A percentile compares a stretch with the other conserved stretches of the same genome.
phyloP scores from a whole-genome alignment of 2,113 vertebrate genomes.

The Crotophaga sulcirostris region DNA sequence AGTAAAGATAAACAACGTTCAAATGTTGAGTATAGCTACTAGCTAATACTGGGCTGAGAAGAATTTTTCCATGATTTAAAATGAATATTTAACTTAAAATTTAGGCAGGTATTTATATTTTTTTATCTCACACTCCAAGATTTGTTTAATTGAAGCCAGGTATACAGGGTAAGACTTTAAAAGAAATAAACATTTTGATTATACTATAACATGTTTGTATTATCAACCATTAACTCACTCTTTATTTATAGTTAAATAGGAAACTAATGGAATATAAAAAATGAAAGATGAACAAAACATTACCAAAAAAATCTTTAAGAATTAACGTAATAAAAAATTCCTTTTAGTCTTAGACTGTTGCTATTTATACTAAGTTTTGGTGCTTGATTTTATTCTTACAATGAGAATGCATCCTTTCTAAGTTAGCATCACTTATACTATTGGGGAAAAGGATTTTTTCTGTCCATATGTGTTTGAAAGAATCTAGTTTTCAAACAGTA shows the following conservation, averaged over 20 bases:
- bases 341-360: not conserved
- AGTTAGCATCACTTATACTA: not conserved
- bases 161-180: slow-evolving; percentile 61
- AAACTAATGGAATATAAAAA: slow-evolving; percentile 54
- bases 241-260: slow-evolving; percentile 64
- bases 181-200: slow-evolving; percentile 70
- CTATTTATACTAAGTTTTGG: not conserved
- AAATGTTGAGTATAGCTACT: slow-evolving; percentile 48
- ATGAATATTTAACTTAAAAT: slow-evolving; percentile 43
- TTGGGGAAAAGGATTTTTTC: not conserved
- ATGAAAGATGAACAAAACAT: slow-evolving; percentile 39
- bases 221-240: slow-evolving; percentile 2
- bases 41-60: slow-evolving; percentile 47
- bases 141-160: slow-evolving; percentile 65
- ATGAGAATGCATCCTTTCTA: not conserved
- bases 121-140: slow-evolving; percentile 58
- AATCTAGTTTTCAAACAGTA: not conserved
- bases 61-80: slow-evolving; percentile 72
- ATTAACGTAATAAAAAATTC: not conserved
- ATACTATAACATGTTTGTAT: slow-evolving; percentile 42
- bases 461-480: not conserved
- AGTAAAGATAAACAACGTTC: slow-evolving; percentile 76
- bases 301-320: not conserved
- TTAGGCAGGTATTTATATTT: slow-evolving; percentile 70
- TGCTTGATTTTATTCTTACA: not conserved